Evolutionary conservation across 2,113 vertebrate genomes (phyloP).

Genomic region (Saccopteryx bilineata): DNA sequence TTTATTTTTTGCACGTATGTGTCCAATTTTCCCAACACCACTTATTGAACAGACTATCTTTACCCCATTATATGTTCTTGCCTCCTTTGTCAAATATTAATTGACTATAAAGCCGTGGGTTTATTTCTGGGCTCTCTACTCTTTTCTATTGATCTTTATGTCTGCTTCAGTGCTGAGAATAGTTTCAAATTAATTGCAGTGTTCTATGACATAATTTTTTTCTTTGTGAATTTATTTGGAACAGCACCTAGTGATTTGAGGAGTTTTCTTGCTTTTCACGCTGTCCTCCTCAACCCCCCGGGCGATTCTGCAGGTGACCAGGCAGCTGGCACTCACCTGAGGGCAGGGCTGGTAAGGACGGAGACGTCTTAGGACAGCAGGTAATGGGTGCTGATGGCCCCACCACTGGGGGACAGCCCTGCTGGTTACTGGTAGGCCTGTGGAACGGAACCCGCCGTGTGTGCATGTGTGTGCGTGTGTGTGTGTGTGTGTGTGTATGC

Average conservation of each 20-base stretch:
- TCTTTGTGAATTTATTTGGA: not conserved
- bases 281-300: not conserved
- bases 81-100: no score
- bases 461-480: no score
- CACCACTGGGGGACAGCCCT: not conserved
- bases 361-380: not conserved
- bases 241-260: not conserved
- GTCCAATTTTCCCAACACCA: no score
- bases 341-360: not conserved
- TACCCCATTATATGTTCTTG: no score
- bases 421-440: not conserved
- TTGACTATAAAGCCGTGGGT: no score
- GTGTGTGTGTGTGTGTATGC: no score
- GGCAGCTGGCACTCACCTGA: not conserved
- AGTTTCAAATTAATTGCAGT: not conserved
- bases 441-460: not conserved
- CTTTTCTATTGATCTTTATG: no score
- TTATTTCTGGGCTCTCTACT: no score
- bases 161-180: not conserved
- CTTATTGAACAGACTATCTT: no score
- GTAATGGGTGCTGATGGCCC: not conserved
- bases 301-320: not conserved
- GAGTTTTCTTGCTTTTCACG: not conserved
- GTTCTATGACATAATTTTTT: constrained; percentile 6
- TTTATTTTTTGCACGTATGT: no score